Percentiles rank a stretch among this genome's conserved stretches.
Evolutionary conservation across 2,797 vertebrate species (phyloP).

Genomic region (Loris lydekkerianus): DNA sequence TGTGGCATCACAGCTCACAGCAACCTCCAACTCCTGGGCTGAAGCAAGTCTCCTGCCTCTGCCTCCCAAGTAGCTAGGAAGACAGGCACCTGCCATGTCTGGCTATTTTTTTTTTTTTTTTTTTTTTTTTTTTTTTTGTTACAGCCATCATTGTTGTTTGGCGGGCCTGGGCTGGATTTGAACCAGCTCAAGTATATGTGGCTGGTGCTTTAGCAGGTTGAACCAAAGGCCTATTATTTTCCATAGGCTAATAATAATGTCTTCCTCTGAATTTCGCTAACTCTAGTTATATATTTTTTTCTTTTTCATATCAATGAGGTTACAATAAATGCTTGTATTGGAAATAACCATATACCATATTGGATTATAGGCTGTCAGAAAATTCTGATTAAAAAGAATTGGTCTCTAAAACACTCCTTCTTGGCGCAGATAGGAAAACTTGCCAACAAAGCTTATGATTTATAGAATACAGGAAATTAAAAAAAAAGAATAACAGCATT

Average conservation of each 20-base stretch:
- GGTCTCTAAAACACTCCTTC: constrained; percentile 57
- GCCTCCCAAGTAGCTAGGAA: too few species aligned
- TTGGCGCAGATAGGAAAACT: constrained; percentile 58
- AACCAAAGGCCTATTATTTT: neutral
- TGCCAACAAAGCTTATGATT: constrained; percentile 60
- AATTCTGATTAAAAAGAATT: constrained; percentile 78
- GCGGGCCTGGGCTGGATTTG: too few species aligned
- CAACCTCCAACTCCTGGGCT: too few species aligned
- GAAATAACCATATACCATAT: constrained; percentile 51
- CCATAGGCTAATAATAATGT: neutral
- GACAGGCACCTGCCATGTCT: too few species aligned
- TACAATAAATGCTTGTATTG: constrained; percentile 54
- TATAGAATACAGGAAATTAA: constrained; percentile 19
- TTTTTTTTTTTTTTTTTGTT: too few species aligned
- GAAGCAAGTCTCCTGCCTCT: too few species aligned
- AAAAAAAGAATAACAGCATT: neutral
- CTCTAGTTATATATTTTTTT: neutral
- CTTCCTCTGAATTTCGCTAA: constrained; percentile 12
- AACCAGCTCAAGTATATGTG: too few species aligned
- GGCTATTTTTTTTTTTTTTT: too few species aligned
- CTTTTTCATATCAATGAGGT: constrained; percentile 63
- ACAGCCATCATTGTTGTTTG: too few species aligned
- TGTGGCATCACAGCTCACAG: too few species aligned
- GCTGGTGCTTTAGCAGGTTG: too few species aligned
- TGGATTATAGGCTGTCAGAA: constrained; percentile 56